phyloP scores from a whole-genome alignment of 2,888 invertebrate genomes.

The Aleiodes leptofemur region DNA sequence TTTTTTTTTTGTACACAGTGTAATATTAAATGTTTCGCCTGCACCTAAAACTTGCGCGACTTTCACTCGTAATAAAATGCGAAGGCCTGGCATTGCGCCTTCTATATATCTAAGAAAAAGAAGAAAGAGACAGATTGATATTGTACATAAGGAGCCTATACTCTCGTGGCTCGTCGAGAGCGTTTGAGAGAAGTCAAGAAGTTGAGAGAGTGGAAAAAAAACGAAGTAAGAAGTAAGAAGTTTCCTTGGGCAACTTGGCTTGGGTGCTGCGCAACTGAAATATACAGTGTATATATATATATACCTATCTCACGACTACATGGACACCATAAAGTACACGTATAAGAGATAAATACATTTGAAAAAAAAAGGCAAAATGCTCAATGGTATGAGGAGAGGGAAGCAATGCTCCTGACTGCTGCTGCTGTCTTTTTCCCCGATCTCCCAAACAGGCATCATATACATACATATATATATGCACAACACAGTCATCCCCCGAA shows the following conservation, averaged over 20 bases:
- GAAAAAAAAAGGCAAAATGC: constrained; percentile 19
- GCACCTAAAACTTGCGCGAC: constrained; percentile 65
- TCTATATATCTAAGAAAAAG: constrained; percentile 4
- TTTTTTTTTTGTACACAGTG: constrained; percentile 28
- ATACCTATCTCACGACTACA: constrained; percentile 6
- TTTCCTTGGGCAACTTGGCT: constrained; percentile 50
- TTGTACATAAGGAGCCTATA: not conserved
- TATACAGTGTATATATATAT: not conserved
- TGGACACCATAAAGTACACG: constrained; percentile 18
- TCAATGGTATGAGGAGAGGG: constrained; percentile 20
- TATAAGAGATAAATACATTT: constrained; percentile 33
- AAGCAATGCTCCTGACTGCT: constrained; percentile 31
- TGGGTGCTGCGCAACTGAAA: constrained; percentile 49
- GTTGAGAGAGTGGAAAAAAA: constrained; percentile 39
- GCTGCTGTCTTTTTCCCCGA: constrained; percentile 16
- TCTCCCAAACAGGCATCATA: not conserved
- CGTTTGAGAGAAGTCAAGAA: constrained; percentile 33
- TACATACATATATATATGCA: not conserved
- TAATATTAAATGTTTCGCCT: constrained; percentile 59
- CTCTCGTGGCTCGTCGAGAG: not conserved
- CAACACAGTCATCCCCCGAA: constrained; percentile 28
- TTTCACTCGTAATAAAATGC: constrained; percentile 72
- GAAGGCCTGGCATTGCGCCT: constrained; percentile 61
- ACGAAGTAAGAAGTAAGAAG: constrained; percentile 36
- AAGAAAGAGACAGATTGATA: constrained; percentile 17